Conservation (phyloP, 92 coral and sea anemone species). For the Plumapathes pennacea region DNA sequence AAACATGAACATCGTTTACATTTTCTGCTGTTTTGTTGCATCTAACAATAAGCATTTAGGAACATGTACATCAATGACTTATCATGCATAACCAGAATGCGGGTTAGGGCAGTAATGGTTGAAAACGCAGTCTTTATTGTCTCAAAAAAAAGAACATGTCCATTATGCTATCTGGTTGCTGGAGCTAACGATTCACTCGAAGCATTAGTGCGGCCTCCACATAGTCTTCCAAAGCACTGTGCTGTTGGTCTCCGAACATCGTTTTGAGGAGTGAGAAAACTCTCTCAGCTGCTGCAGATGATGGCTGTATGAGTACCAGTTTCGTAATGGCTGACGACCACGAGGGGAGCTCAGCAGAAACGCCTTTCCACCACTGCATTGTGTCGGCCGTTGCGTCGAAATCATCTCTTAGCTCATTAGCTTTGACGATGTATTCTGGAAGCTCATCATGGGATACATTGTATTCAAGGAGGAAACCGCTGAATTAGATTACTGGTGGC, state of each 20-base stretch:
- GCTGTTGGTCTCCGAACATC: slow-evolving; percentile 50
- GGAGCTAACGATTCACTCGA: slow-evolving; percentile 26
- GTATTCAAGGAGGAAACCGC: too few species aligned
- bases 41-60: too few species aligned
- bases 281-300: slow-evolving; percentile 47
- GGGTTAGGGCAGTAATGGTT: too few species aligned
- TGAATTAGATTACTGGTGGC: too few species aligned
- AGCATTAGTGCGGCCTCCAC: slow-evolving; percentile 48
- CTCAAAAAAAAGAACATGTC: too few species aligned
- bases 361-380: slow-evolving; percentile 32
- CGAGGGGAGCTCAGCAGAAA: slow-evolving; percentile 16
- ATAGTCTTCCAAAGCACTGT: slow-evolving; percentile 25
- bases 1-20: background rate
- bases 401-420: slow-evolving; percentile 7
- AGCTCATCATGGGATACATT: too few species aligned
- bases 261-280: slow-evolving; percentile 26
- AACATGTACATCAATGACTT: too few species aligned
- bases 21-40: too few species aligned
- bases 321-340: slow-evolving; percentile 35
- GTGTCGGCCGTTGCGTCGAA: slow-evolving; percentile 22
- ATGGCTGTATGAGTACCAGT: slow-evolving; percentile 18
- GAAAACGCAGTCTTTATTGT: too few species aligned
- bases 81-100: too few species aligned
- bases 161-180: background rate
- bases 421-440: slow-evolving; percentile 35